phyloP scores from a whole-genome alignment of 2,113 vertebrate genomes.

The Corydoras maculifer region DNA sequence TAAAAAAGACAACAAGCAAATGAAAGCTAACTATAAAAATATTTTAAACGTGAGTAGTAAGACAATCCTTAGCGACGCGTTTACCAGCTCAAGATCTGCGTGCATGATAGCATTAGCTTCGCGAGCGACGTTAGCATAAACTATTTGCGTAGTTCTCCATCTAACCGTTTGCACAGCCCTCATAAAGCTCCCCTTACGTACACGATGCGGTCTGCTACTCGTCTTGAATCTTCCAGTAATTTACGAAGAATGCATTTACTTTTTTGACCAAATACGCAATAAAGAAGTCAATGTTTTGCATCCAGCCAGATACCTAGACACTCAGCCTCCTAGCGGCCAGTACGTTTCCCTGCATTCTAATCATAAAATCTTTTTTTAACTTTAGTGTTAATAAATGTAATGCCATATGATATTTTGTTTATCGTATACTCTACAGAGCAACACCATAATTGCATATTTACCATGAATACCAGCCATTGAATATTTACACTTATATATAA shows the following conservation, averaged over 20 bases:
- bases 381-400: too few relatives aligned
- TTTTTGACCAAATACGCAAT: conserved; percentile 32
- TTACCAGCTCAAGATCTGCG: not conserved
- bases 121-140: conserved; percentile 11
- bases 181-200: not conserved
- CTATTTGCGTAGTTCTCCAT: conserved; percentile 2
- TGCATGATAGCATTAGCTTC: not conserved
- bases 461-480: too few relatives aligned
- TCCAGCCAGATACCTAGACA: conserved; percentile 32
- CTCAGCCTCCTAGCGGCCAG: conserved; percentile 43
- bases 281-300: conserved; percentile 32
- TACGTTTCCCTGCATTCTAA: not conserved
- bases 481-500: too few relatives aligned
- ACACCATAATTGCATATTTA: too few relatives aligned
- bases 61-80: conserved; percentile 5
- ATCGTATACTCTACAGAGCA: too few relatives aligned
- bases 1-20: too few relatives aligned
- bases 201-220: not conserved
- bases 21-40: not conserved
- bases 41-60: not conserved
- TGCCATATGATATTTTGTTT: too few relatives aligned
- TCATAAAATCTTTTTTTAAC: not conserved
- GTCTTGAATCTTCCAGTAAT: not conserved
- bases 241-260: conserved; percentile 8
- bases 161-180: not conserved